phyloP scores from a whole-genome alignment of 1,140 invertebrate species.

The Papilio polytes region DNA sequence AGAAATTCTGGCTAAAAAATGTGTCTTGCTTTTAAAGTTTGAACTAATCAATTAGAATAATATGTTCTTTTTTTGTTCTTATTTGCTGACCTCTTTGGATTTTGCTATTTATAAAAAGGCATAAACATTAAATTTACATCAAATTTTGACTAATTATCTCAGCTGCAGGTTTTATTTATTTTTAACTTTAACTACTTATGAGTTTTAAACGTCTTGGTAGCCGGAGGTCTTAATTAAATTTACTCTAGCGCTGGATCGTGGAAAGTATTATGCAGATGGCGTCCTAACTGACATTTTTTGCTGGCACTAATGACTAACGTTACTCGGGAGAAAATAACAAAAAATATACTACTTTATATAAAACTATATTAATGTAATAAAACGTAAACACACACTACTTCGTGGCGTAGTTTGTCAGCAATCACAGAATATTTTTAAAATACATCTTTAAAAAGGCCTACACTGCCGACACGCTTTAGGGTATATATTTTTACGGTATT shows the following conservation, averaged over 20 bases:
- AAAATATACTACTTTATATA: neutral
- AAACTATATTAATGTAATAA: too few relatives aligned
- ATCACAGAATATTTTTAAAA: too few relatives aligned
- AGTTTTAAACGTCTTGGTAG: neutral
- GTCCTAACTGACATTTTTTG: neutral
- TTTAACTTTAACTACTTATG: neutral
- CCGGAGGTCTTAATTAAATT: slow-evolving; percentile 12
- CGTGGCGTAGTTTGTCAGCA: too few relatives aligned
- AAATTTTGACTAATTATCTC: neutral
- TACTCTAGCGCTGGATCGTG: neutral
- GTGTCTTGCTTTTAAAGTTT: too few relatives aligned
- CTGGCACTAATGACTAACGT: neutral
- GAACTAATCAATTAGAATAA: too few relatives aligned
- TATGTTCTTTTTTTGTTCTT: too few relatives aligned
- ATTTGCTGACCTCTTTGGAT: too few relatives aligned
- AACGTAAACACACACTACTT: too few relatives aligned
- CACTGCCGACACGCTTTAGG: too few relatives aligned
- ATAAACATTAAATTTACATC: neutral
- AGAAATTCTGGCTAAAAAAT: neutral
- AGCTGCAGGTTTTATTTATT: neutral
- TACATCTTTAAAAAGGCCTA: too few relatives aligned
- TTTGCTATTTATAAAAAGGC: neutral
- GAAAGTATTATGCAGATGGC: slow-evolving; percentile 12
- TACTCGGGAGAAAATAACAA: neutral
- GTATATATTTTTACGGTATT: too few relatives aligned